A percentile compares a stretch with the other conserved stretches of the same genome.
These are phyloP conservation scores for Yoshiicerus persimilis DNA, from an alignment of 1,140 invertebrate genomes.

Conservation along the genomic window DNA sequence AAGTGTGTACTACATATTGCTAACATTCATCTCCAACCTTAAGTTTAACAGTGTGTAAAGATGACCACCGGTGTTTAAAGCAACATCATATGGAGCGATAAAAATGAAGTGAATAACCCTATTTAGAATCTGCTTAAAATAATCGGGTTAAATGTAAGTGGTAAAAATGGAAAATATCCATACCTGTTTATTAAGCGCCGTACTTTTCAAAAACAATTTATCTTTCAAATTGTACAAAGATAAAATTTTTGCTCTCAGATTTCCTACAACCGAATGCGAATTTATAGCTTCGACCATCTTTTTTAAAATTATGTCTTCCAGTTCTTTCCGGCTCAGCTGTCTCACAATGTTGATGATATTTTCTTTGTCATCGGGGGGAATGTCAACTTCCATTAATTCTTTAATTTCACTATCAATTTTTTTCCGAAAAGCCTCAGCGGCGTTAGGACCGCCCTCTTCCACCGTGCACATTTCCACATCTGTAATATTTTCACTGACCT, in stretches of 20 bases:
- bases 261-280: slow-evolving; percentile 4
- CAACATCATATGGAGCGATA: too few relatives aligned
- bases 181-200: slow-evolving; percentile 42
- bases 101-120: too few relatives aligned
- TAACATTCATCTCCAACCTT: too few relatives aligned
- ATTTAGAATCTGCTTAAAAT: too few relatives aligned
- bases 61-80: too few relatives aligned
- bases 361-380: slow-evolving; percentile 9
- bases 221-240: slow-evolving; percentile 16
- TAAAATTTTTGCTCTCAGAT: slow-evolving; percentile 25
- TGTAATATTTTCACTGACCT: background rate
- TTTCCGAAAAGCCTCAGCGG: background rate
- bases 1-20: too few relatives aligned
- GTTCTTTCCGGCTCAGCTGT: slow-evolving; percentile 2
- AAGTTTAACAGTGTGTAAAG: too few relatives aligned
- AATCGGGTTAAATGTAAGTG: too few relatives aligned
- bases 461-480: background rate
- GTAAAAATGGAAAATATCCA: background rate
- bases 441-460: background rate
- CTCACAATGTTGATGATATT: background rate
- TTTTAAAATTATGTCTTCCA: slow-evolving; percentile 35
- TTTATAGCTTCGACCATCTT: slow-evolving; percentile 39
- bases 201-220: slow-evolving; percentile 24
- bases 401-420: background rate
- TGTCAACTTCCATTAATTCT: slow-evolving; percentile 1